Evolutionary conservation across 2,888 invertebrate genomes (phyloP).

Genomic region (Nysson spinosus): DNA sequence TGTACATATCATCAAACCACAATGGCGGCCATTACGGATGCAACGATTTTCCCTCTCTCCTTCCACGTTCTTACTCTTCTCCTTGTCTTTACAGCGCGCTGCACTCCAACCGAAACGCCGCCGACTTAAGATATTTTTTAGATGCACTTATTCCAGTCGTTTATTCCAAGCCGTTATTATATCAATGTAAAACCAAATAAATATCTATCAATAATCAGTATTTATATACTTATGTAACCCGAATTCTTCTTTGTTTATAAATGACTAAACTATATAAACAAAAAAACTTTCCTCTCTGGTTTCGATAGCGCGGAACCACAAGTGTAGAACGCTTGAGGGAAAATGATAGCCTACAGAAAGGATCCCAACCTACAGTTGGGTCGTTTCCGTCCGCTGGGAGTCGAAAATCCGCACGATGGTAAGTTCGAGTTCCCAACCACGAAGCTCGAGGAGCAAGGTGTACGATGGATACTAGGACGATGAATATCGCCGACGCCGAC

Average conservation of each 20-base stretch:
- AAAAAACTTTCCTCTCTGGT: too few relatives aligned
- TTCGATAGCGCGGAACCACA: conserved; percentile 30
- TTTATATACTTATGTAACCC: too few relatives aligned
- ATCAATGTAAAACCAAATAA: too few relatives aligned
- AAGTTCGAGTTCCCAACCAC: conserved; percentile 52
- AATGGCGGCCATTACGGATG: conserved; percentile 73
- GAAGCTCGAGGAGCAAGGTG: conserved; percentile 48
- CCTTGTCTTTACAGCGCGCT: background rate
- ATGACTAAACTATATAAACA: too few relatives aligned
- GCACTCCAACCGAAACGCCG: background rate
- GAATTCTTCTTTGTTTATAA: too few relatives aligned
- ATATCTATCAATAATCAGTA: too few relatives aligned
- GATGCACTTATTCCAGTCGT: too few relatives aligned
- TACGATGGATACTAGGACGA: conserved; percentile 52
- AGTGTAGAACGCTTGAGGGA: conserved; percentile 22
- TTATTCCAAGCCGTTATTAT: too few relatives aligned
- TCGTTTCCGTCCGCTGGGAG: conserved; percentile 42
- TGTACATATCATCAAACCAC: conserved; percentile 55
- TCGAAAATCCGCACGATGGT: conserved; percentile 51
- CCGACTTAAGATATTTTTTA: background rate
- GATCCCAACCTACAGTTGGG: too few relatives aligned
- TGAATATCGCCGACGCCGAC: conserved; percentile 52
- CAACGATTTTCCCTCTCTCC: conserved; percentile 64
- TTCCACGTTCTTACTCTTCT: conserved; percentile 6
- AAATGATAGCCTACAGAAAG: conserved; percentile 43